These are phyloP conservation scores for Caenorhabditis sulstoni DNA, from an alignment of 2,888 invertebrate species.

Conservation along the genomic window DNA sequence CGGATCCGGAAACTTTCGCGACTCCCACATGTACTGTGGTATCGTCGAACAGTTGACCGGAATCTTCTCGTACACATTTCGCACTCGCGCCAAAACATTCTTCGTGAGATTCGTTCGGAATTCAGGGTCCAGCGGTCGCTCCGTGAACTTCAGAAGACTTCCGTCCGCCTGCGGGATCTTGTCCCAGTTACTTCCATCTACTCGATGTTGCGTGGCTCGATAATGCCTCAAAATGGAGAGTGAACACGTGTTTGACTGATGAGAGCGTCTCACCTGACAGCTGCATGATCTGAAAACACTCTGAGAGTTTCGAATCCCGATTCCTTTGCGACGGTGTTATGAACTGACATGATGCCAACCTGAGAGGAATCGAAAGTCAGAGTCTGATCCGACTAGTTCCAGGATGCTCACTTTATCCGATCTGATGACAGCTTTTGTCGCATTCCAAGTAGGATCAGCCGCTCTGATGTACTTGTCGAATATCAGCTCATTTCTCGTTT, in stretches of 20 bases:
- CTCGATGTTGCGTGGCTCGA: not conserved
- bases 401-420: constrained; percentile 31
- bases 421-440: constrained; percentile 31
- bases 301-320: constrained; percentile 10
- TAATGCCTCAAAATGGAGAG: not conserved
- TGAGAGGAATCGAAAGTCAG: too few relatives aligned
- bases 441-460: constrained; percentile 31
- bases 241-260: too few relatives aligned
- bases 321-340: constrained; percentile 21
- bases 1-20: constrained; percentile 12
- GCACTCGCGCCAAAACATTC: not conserved
- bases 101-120: not conserved
- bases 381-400: too few relatives aligned
- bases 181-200: not conserved
- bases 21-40: not conserved
- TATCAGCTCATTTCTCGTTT: constrained; percentile 12
- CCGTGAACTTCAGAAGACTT: not conserved
- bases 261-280: constrained; percentile 7
- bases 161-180: not conserved
- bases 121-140: not conserved
- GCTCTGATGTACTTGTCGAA: constrained; percentile 14
- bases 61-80: constrained; percentile 5
- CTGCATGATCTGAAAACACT: not conserved
- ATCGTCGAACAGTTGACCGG: constrained; percentile 17
- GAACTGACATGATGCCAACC: constrained; percentile 37